Conservation (phyloP, 1,140 invertebrate genomes). For the Maniola jurtina region DNA sequence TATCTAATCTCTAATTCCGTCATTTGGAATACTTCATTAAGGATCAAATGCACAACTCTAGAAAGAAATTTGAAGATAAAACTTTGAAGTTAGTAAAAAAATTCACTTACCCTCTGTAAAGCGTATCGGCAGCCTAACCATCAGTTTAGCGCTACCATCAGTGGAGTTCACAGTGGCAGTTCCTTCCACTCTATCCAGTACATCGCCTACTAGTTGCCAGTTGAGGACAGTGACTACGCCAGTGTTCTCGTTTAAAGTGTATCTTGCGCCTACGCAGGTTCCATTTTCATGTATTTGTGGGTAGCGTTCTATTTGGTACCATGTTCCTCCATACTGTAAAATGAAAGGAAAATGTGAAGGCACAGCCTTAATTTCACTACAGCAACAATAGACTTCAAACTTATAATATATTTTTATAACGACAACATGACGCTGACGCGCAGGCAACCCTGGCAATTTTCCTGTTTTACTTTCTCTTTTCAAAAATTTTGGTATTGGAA, state of each 20-base stretch:
- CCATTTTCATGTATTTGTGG: slow-evolving; percentile 43
- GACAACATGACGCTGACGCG: too few relatives aligned
- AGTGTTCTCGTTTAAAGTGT: slow-evolving; percentile 38
- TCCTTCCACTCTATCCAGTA: slow-evolving; percentile 44
- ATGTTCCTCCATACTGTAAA: slow-evolving; percentile 57
- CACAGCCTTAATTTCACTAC: too few relatives aligned
- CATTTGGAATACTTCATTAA: too few relatives aligned
- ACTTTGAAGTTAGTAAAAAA: too few relatives aligned
- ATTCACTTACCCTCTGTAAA: slow-evolving; percentile 31
- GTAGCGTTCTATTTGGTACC: slow-evolving; percentile 64
- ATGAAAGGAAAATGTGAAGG: background rate
- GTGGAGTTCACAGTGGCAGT: slow-evolving; percentile 40
- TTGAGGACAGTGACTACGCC: slow-evolving; percentile 44
- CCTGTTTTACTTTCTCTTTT: too few relatives aligned
- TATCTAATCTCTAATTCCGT: too few relatives aligned
- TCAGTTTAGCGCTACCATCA: slow-evolving; percentile 45
- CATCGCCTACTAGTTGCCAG: slow-evolving; percentile 50
- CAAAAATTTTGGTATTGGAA: too few relatives aligned
- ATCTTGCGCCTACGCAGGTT: slow-evolving; percentile 49
- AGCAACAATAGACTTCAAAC: too few relatives aligned
- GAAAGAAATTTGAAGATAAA: too few relatives aligned
- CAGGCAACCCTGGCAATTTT: too few relatives aligned
- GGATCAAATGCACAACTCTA: too few relatives aligned
- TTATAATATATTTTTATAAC: too few relatives aligned
- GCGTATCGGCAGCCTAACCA: slow-evolving; percentile 38